Conservation (phyloP, 2,797 vertebrate species). For the Myotis daubentonii region DNA sequence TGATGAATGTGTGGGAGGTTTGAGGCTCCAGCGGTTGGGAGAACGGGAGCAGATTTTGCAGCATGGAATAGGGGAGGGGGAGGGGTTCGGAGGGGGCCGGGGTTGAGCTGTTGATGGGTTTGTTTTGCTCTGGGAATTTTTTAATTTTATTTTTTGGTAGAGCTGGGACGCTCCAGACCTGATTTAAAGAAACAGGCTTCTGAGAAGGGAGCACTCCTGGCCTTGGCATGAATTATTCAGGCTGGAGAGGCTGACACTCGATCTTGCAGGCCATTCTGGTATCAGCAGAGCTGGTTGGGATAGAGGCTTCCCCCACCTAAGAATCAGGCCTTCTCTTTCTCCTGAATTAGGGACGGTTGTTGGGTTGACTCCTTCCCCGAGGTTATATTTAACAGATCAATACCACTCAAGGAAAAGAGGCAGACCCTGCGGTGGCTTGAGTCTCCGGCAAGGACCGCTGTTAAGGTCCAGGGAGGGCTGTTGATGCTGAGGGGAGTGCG, state of each 20-base stretch:
- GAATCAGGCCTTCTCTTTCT: conserved; percentile 55
- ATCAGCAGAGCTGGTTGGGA: conserved; percentile 57
- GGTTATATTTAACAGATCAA: conserved; percentile 67
- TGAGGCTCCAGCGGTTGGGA: neutral
- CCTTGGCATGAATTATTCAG: conserved; percentile 67
- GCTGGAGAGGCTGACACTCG: conserved; percentile 60
- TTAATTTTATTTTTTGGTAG: neutral
- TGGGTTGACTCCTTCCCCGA: conserved; percentile 54
- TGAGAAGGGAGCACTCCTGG: conserved; percentile 62
- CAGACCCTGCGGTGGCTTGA: conserved; percentile 48
- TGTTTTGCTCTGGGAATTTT: conserved; percentile 57
- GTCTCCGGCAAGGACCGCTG: neutral
- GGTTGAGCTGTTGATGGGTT: conserved; percentile 51
- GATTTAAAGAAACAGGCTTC: conserved; percentile 79
- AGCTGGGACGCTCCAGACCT: conserved; percentile 57
- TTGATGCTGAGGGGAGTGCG: neutral
- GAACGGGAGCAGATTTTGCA: neutral
- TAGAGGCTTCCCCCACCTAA: neutral
- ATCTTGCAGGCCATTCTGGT: conserved; percentile 62
- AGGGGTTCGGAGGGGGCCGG: neutral
- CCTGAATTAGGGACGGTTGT: conserved; percentile 26
- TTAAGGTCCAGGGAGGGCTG: neutral
- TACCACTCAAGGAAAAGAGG: conserved; percentile 50
- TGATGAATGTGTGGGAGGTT: neutral
- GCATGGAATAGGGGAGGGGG: neutral